phyloP scores from a whole-genome alignment of 2,888 invertebrate species.

The Physocephala rufipes region DNA sequence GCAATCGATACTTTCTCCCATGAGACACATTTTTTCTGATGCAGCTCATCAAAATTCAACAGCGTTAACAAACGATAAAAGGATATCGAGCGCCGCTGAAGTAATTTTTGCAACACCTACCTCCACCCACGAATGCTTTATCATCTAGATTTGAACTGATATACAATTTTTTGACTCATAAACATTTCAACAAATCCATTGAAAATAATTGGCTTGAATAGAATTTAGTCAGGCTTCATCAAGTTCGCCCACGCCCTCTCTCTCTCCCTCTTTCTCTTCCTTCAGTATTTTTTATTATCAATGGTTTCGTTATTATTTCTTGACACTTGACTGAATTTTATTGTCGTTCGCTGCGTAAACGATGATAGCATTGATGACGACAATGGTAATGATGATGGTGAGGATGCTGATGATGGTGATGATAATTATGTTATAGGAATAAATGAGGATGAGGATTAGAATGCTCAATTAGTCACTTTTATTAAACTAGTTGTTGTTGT shows the following conservation, averaged over 20 bases:
- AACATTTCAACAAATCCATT: not conserved
- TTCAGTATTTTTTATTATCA: no score
- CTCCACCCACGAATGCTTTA: not conserved
- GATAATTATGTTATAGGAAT: no score
- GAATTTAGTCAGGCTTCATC: not conserved
- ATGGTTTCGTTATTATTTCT: constrained; percentile 10
- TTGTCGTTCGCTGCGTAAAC: not conserved
- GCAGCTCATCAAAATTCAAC: no score
- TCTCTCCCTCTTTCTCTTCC: no score
- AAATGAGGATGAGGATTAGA: not conserved
- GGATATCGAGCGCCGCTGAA: not conserved
- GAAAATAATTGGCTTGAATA: not conserved
- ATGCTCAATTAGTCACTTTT: not conserved
- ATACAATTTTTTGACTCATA: not conserved
- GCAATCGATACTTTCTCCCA: no score
- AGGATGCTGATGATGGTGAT: no score
- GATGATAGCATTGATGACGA: no score
- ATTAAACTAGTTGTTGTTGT: not conserved
- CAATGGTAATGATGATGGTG: constrained; percentile 5
- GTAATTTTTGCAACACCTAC: no score
- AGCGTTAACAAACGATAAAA: not conserved
- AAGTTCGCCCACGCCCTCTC: no score
- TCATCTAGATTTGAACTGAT: not conserved
- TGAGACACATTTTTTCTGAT: no score
- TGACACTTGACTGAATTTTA: constrained; percentile 19